Evolutionary conservation across 2,888 invertebrate species (phyloP).

Genomic region (Pedicia rivosa): DNA sequence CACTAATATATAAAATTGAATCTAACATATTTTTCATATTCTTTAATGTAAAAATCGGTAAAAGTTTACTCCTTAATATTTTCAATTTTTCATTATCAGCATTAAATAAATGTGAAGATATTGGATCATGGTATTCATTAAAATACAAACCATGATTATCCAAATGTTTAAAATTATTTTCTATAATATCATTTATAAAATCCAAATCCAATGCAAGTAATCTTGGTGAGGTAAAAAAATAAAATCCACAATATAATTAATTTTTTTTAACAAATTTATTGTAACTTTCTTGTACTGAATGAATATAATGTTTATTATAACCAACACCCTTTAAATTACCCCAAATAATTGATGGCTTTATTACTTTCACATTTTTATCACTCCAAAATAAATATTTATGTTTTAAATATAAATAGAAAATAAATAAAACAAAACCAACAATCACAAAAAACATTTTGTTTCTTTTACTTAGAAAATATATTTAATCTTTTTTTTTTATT

Average conservation of each 20-base stretch:
- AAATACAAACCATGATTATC: slow-evolving; percentile 21
- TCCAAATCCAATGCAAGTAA: slow-evolving; percentile 16
- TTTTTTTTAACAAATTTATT: neutral
- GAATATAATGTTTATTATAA: neutral
- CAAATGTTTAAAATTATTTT: slow-evolving; percentile 27
- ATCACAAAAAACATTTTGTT: neutral
- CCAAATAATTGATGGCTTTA: neutral
- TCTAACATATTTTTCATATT: slow-evolving; percentile 33
- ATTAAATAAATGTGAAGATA: slow-evolving; percentile 21
- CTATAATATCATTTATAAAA: slow-evolving; percentile 20
- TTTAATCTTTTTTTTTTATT: neutral
- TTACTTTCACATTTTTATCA: neutral
- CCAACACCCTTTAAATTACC: slow-evolving; percentile 1
- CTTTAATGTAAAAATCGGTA: slow-evolving; percentile 33
- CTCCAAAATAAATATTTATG: slow-evolving; percentile 1
- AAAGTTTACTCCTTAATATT: slow-evolving; percentile 28
- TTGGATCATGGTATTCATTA: slow-evolving; percentile 23
- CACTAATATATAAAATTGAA: slow-evolving; percentile 20
- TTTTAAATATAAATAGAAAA: neutral
- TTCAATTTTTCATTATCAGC: slow-evolving; percentile 31
- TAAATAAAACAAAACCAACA: neutral
- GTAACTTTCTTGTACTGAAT: neutral
- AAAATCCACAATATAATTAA: slow-evolving; percentile 1
- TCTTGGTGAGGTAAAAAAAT: slow-evolving; percentile 8
- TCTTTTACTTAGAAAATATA: neutral